Conservation (phyloP, 2,888 invertebrate genomes). For the Punctoribates punctum region DNA sequence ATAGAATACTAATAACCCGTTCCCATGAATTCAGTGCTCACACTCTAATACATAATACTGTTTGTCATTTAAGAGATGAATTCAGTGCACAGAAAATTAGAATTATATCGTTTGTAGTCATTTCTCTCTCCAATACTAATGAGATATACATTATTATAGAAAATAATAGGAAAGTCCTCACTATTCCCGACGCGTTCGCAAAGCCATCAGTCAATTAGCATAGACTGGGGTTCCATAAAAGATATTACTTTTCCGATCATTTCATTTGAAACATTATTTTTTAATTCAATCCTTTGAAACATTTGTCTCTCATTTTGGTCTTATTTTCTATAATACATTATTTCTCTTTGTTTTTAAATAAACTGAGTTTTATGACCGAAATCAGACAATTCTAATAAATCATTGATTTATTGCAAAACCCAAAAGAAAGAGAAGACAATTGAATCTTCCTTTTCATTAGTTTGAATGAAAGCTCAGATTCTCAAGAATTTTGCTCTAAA, state of each 20-base stretch:
- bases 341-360: too few species aligned
- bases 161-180: neutral
- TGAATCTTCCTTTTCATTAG: conserved; percentile 20
- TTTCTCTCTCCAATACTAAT: conserved; percentile 18
- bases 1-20: conserved; percentile 27
- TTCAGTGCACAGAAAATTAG: conserved; percentile 6
- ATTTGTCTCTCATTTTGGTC: too few species aligned
- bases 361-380: too few species aligned
- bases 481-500: neutral
- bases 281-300: too few species aligned
- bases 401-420: conserved; percentile 1
- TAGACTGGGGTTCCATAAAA: neutral
- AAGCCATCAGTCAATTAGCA: conserved; percentile 1
- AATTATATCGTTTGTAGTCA: conserved; percentile 10
- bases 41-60: conserved; percentile 4
- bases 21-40: neutral
- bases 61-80: conserved; percentile 29
- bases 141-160: conserved; percentile 8
- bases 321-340: too few species aligned
- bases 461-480: neutral
- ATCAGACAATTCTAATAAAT: neutral
- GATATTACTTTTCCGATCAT: neutral
- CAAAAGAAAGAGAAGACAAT: neutral
- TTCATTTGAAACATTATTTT: too few species aligned
- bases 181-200: neutral